Conservation (phyloP, 1,140 invertebrate genomes). For the Atta cephalotes region DNA sequence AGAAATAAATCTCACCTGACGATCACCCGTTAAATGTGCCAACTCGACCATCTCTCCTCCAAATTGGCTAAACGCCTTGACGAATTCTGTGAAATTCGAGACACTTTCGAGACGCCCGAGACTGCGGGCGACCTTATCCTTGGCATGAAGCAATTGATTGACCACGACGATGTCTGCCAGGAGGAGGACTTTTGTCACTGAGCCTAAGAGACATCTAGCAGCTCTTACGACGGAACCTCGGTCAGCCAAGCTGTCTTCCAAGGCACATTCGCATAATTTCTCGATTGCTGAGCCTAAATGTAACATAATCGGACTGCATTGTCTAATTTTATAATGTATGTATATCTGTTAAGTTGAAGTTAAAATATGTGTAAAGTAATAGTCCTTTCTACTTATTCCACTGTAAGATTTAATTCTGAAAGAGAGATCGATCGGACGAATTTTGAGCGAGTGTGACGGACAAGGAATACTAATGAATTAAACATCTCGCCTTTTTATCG, state of each 20-base stretch:
- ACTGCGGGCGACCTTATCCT: constrained; percentile 97
- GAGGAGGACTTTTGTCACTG: constrained; percentile 98
- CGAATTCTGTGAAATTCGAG: constrained; percentile 99
- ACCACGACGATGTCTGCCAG: constrained; percentile 99
- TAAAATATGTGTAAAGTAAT: constrained; percentile 1
- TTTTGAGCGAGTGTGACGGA: constrained; percentile 3
- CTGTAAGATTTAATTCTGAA: background rate
- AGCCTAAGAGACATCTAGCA: constrained; percentile 96
- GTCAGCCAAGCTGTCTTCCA: constrained; percentile 90
- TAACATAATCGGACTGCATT: background rate
- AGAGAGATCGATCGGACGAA: constrained; percentile 8
- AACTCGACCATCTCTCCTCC: constrained; percentile 99
- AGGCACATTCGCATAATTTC: constrained; percentile 93
- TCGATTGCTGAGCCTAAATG: constrained; percentile 93
- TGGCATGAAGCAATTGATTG: constrained; percentile 97
- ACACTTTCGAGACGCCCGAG: constrained; percentile 96
- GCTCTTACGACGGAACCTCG: constrained; percentile 94
- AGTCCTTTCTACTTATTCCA: background rate
- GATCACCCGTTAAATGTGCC: constrained; percentile 95
- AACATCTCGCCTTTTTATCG: constrained; percentile 46
- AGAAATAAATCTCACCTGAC: constrained; percentile 78
- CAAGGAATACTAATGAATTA: constrained; percentile 37
- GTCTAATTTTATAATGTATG: background rate
- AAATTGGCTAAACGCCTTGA: constrained; percentile 99
- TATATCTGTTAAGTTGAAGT: background rate